These are phyloP conservation scores for Paguma larvata DNA, from an alignment of 2,797 vertebrate genomes.

Conservation along the genomic window DNA sequence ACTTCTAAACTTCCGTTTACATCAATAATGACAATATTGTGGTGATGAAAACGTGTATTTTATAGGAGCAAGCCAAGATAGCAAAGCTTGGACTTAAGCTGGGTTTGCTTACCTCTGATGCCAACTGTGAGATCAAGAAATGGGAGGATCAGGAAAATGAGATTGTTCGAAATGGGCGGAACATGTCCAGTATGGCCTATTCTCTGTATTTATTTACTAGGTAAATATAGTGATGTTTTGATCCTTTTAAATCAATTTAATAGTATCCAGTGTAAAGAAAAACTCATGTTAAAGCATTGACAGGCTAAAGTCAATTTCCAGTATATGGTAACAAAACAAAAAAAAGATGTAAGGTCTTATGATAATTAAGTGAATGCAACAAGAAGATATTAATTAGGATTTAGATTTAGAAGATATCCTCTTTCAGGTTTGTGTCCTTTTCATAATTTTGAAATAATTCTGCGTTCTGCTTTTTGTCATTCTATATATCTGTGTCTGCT, in stretches of 20 bases:
- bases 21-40: neutral
- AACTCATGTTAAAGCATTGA: constrained; percentile 28
- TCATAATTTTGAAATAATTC: constrained; percentile 52
- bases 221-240: constrained; percentile 86
- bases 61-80: constrained; percentile 96
- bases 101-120: constrained; percentile 94
- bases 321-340: neutral
- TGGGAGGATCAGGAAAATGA: constrained; percentile 98
- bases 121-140: constrained; percentile 96
- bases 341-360: neutral
- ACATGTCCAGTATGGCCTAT: constrained; percentile 96
- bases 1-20: neutral
- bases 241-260: neutral
- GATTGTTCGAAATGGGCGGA: constrained; percentile 93
- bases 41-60: constrained; percentile 65
- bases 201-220: constrained; percentile 98
- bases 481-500: neutral
- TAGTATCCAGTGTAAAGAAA: constrained; percentile 27
- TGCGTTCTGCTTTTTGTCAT: neutral
- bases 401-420: neutral
- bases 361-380: neutral
- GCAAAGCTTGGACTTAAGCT: constrained; percentile 97
- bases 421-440: neutral
- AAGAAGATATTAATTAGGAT: neutral
- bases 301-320: neutral